These are phyloP conservation scores for Aquatica leii DNA, from an alignment of 2,888 invertebrate species.

Conservation along the genomic window DNA sequence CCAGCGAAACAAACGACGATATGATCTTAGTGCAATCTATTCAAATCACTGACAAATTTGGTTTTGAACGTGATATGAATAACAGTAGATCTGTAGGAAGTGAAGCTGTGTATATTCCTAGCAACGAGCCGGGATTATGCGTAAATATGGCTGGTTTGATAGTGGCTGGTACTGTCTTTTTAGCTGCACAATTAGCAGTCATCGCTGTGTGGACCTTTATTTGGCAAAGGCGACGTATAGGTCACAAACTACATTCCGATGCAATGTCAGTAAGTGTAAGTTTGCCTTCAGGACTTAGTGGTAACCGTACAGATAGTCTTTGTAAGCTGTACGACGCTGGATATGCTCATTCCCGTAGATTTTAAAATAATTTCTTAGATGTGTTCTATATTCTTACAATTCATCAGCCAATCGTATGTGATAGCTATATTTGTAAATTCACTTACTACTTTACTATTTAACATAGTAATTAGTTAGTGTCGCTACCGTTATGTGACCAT, in stretches of 20 bases:
- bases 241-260: constrained; percentile 67
- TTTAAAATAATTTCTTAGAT: constrained; percentile 43
- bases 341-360: constrained; percentile 75
- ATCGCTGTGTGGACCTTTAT: constrained; percentile 90
- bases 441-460: neutral
- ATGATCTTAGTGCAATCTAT: constrained; percentile 89
- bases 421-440: constrained; percentile 32
- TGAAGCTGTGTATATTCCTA: constrained; percentile 77
- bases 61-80: constrained; percentile 76
- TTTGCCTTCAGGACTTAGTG: constrained; percentile 67
- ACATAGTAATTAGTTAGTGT: constrained; percentile 3
- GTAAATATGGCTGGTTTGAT: constrained; percentile 83
- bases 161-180: constrained; percentile 84
- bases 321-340: constrained; percentile 90
- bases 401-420: constrained; percentile 38
- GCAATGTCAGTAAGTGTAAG: constrained; percentile 68
- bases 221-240: constrained; percentile 78
- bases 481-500: constrained; percentile 14
- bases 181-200: constrained; percentile 86
- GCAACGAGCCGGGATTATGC: constrained; percentile 70
- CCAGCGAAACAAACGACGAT: constrained; percentile 72
- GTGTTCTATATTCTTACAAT: constrained; percentile 25
- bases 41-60: constrained; percentile 92
- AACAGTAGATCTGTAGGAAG: constrained; percentile 66
- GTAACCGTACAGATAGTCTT: constrained; percentile 74